Evolutionary conservation across 2,888 invertebrate species (phyloP), one percentile per base, ranked within the genome.

Genomic region (Gastrophysa polygoni): DNA sequence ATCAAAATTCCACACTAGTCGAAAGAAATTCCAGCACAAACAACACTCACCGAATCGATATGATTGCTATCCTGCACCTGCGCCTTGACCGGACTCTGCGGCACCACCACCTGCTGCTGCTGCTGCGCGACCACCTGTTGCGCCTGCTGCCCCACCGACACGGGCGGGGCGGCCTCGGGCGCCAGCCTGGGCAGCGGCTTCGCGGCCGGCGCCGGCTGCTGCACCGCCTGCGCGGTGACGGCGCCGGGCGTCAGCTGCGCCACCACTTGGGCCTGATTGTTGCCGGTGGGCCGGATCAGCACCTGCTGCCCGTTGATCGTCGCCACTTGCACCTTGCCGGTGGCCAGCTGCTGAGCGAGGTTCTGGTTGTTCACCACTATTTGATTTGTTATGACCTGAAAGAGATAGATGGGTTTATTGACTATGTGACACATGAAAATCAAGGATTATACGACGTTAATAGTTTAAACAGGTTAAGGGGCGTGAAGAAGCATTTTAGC

Each of bases 221-320:
- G 58, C 11, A 38, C 29, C 11, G 61, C 66, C 10, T 66, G 64
- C 48, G 71, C 73, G 14, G 77, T 73, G 16, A 78, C 71, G 43
- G 75, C 77, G 32, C 79, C 78, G 0, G 82, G 78, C 2, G 81
- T 89, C 50, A 90, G 85, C 74, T 90, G 90, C 0, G 89, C 90
- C 17, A 92, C 91, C 58, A 92, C 89, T 80, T 91, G 91, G 7
- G 90, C 90, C 75, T 90, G 90, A 77, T 90, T 90, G 78, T 91
- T 91, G 54, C 91, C 91, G 8, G 92, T 87, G 0, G 91, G 89
- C 48, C 92, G 85, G 63, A 94, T 91, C 46, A 93, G 84, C 24
- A 94, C 92, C 80, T 93, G 93, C 75, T 93, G 93, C 0, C 93
- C 93, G 77, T 91, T 91, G 21, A 94, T 89, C 0, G 91, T 92